Percentiles rank a stretch among this genome's conserved stretches.
Conservation (phyloP, 2,888 invertebrate genomes). For the Cybosia mesomella region DNA sequence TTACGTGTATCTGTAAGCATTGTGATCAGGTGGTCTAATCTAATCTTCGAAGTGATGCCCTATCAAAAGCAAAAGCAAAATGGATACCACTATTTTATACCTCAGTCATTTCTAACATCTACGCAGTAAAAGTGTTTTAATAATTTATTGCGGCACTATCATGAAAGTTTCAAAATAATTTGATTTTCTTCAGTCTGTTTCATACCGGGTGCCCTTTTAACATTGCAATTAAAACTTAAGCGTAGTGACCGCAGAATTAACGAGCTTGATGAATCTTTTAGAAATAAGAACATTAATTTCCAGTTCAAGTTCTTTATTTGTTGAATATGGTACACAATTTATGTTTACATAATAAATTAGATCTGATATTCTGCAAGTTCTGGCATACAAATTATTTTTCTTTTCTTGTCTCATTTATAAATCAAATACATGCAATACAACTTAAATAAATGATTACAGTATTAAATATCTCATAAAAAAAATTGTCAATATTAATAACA, state of each 20-base stretch:
- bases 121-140: neutral
- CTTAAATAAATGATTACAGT: no score
- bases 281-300: neutral
- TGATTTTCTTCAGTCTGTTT: conserved; percentile 8
- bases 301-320: no score
- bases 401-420: no score
- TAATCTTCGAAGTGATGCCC: neutral
- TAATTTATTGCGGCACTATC: conserved; percentile 12
- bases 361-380: no score
- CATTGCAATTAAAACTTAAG: conserved; percentile 21
- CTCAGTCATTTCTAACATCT: neutral
- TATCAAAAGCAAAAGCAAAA: neutral
- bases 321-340: no score
- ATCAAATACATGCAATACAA: no score
- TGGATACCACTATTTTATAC: neutral
- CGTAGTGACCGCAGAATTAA: conserved; percentile 12
- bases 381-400: no score
- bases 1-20: no score
- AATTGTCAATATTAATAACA: no score
- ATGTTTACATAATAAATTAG: no score
- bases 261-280: neutral
- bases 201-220: conserved; percentile 14
- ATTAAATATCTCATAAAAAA: no score
- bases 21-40: no score
- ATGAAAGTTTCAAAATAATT: conserved; percentile 5